Evolutionary conservation across 2,113 vertebrate genomes (phyloP), one percentile per base, ranked within the genome.

Genomic region (Epinephelus fuscoguttatus): DNA sequence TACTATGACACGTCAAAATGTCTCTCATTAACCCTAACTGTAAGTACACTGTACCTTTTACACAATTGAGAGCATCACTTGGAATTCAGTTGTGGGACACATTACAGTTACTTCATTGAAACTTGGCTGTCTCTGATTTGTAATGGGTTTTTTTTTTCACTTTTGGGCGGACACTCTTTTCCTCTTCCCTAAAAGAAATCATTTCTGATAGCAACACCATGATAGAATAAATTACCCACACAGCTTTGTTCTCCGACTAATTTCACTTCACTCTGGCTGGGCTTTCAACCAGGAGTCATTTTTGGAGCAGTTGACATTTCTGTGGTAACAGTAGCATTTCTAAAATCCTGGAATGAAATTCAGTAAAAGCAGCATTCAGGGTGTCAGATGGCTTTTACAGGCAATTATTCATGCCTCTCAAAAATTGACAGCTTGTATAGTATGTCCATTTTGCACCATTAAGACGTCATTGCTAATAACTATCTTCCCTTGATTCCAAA

Each of bases 291-390:
- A 25, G 4, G 4, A 79, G 19, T 21, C 33, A 56, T 72, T 80
- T 45, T 69, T 47, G 59, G 42, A 60, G 33, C 12, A 4, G 27
- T 42, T 78, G 59, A 74, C 68, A 82, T 91, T 86, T 70, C 70
- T 69, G 49, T 70, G 40, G 77, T 59, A 76, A 88, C 70, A 19
- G 63, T 11, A 25, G 19, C 30, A 66, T 56, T 23, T 55, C 27
- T 27, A 11, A 62, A 53, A 68, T 56, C 68, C 56, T 61, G 45
- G 23, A 57, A 52, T 40, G 19, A 80, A 62, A 45, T 1, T 2
- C 25, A 72, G 53, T n/a, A 42, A 33, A 66, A 70, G 75, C 56
- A 52, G 49, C 47, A 18, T 19, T 81, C 64, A 63, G 68, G 33
- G 56, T 45, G 60, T 77, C 64, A 73, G 14, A 19, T 12, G 50